Conservation (phyloP, 1,140 invertebrate species). For the Heliconius eleuchia region DNA sequence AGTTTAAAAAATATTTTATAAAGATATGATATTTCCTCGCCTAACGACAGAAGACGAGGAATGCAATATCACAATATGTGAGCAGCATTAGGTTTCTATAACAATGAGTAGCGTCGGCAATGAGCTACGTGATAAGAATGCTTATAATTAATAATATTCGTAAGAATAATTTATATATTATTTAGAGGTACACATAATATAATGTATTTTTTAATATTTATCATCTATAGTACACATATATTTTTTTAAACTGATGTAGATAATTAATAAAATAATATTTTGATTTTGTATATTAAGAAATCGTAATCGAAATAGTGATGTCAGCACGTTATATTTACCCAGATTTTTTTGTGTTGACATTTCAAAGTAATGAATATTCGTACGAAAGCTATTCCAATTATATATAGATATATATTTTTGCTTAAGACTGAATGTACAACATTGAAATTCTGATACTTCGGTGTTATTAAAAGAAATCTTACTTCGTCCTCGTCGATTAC, state of each 20-base stretch:
- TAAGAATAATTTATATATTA: not conserved
- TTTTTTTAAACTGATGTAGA: too few species aligned
- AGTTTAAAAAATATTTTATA: not conserved
- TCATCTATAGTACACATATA: too few species aligned
- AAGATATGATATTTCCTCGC: not conserved
- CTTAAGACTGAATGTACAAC: too few species aligned
- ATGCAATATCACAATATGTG: conserved; percentile 25
- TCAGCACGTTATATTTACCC: too few species aligned
- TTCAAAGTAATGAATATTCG: too few species aligned
- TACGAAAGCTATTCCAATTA: too few species aligned
- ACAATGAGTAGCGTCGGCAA: conserved; percentile 16
- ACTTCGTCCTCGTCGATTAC: not conserved
- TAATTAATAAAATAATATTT: too few species aligned
- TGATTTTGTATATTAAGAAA: too few species aligned
- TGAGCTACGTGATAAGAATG: conserved; percentile 12
- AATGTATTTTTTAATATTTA: not conserved
- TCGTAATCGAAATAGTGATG: too few species aligned
- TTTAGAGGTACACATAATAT: not conserved
- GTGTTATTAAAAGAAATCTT: not conserved
- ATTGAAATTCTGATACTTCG: not conserved
- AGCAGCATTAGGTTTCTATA: conserved; percentile 26
- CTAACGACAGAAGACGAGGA: conserved; percentile 20
- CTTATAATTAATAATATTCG: not conserved
- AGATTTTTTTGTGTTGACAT: too few species aligned
- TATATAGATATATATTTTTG: too few species aligned